phyloP scores from a whole-genome alignment of 2,113 vertebrate genomes.

The Saguinus midas region DNA sequence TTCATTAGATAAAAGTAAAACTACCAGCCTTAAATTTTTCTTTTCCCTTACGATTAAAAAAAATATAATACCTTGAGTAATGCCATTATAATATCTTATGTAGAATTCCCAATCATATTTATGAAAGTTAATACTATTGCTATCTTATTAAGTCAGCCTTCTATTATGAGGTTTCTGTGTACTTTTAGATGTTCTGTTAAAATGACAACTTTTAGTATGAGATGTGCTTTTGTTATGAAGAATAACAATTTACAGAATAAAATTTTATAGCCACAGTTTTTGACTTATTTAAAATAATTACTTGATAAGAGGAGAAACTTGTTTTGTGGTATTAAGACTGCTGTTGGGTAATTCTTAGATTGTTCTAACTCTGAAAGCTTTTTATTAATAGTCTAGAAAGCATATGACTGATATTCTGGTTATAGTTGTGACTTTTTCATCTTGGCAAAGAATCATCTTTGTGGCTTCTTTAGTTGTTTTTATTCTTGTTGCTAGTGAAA shows the following conservation, averaged over 20 bases:
- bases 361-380: constrained; percentile 5
- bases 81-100: neutral
- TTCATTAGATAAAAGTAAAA: neutral
- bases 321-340: constrained; percentile 19
- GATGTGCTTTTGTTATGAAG: neutral
- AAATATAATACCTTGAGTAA: neutral
- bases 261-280: constrained; percentile 3
- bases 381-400: neutral
- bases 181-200: constrained; percentile 27
- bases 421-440: neutral
- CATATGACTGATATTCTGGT: neutral
- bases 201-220: neutral
- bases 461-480: neutral
- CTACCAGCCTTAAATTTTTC: neutral
- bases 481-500: constrained; percentile 14
- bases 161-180: neutral
- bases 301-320: neutral
- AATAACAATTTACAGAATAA: neutral
- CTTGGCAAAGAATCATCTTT: neutral
- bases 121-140: neutral
- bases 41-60: neutral
- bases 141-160: neutral
- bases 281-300: neutral
- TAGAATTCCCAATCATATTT: neutral
- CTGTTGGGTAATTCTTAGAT: constrained; percentile 21